phyloP scores from a whole-genome alignment of 1,140 invertebrate species.

The Augochlora pura region DNA sequence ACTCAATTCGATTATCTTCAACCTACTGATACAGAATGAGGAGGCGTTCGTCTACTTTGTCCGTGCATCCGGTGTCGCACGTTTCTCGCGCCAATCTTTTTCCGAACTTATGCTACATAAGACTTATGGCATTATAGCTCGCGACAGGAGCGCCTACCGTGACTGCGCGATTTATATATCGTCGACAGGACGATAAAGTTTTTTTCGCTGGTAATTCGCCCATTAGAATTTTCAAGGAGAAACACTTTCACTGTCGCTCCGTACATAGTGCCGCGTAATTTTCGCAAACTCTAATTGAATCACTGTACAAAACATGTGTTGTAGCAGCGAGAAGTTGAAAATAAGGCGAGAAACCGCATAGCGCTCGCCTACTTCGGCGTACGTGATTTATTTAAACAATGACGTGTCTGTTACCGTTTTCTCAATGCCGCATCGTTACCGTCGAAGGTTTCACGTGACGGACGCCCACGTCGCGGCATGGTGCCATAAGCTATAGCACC shows the following conservation, averaged over 20 bases:
- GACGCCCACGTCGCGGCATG: slow-evolving; percentile 11
- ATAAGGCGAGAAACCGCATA: not conserved
- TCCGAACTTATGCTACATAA: too few relatives aligned
- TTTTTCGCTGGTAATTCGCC: slow-evolving; percentile 34
- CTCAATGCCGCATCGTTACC: slow-evolving; percentile 45
- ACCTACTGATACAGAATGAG: too few relatives aligned
- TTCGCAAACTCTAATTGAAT: not conserved
- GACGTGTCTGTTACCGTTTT: slow-evolving; percentile 52
- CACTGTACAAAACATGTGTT: too few relatives aligned
- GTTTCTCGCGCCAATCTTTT: too few relatives aligned
- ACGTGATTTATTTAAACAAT: slow-evolving; percentile 45
- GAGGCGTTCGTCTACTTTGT: too few relatives aligned
- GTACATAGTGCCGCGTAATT: slow-evolving; percentile 63
- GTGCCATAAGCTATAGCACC: not conserved
- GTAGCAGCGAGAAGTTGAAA: not conserved
- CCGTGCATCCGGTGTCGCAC: too few relatives aligned
- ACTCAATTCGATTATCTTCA: too few relatives aligned
- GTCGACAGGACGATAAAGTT: not conserved
- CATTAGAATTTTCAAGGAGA: slow-evolving; percentile 76
- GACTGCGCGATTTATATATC: slow-evolving; percentile 6
- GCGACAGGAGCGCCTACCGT: not conserved
- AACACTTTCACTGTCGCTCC: slow-evolving; percentile 77
- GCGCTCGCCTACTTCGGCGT: not conserved
- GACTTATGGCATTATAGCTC: too few relatives aligned
- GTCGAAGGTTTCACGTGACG: not conserved